Conservation (phyloP, 30 jellyfish, hydroid and myxozoan species). For the Catostylus mosaicus region DNA sequence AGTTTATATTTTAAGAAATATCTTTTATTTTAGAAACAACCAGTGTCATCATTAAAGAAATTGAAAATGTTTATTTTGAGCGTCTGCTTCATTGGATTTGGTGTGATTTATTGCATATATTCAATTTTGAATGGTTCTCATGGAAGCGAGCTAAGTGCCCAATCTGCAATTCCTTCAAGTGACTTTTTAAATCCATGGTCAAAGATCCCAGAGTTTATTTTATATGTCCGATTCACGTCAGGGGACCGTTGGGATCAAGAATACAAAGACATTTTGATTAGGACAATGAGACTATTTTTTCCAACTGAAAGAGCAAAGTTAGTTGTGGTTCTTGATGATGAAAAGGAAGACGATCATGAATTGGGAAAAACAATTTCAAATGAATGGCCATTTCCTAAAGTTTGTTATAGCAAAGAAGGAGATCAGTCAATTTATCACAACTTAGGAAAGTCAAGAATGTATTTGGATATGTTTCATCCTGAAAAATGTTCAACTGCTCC, state of each 20-base stretch:
- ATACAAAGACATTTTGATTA: conserved; percentile 11
- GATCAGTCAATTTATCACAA: conserved; percentile 29
- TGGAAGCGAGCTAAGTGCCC: not conserved
- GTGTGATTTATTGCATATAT: not conserved
- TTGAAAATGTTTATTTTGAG: not conserved
- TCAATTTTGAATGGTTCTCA: not conserved
- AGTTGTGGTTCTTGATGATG: conserved; percentile 58
- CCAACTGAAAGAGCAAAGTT: conserved; percentile 61
- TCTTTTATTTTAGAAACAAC: too few relatives aligned
- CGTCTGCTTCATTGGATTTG: not conserved
- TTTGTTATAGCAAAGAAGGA: conserved; percentile 55
- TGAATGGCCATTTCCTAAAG: conserved; percentile 66
- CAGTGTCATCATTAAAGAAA: not conserved
- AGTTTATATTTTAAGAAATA: too few relatives aligned
- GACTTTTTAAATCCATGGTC: conserved; percentile 21
- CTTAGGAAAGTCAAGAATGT: conserved; percentile 63
- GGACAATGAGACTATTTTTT: conserved; percentile 53
- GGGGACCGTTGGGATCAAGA: conserved; percentile 45
- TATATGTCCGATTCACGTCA: conserved; percentile 60
- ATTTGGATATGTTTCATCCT: conserved; percentile 62
- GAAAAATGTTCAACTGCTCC: conserved; percentile 59
- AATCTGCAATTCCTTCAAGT: not conserved
- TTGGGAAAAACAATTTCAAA: conserved; percentile 30
- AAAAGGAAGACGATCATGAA: conserved; percentile 55
- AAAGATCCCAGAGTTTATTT: conserved; percentile 37